Conservation (phyloP, 2,888 invertebrate genomes). For the Drosophila affinis region DNA sequence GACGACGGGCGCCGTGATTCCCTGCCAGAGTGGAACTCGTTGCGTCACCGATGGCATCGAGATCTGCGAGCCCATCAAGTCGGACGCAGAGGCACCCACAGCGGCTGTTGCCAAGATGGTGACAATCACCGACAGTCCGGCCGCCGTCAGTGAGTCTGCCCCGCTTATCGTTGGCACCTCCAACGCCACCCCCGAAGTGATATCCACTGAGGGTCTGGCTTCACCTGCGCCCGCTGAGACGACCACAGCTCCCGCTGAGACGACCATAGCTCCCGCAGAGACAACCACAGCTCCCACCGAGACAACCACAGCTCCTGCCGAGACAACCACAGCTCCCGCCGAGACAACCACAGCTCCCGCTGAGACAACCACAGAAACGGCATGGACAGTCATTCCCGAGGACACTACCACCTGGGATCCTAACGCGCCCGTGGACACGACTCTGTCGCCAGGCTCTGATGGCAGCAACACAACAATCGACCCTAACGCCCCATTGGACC, state of each 20-base stretch:
- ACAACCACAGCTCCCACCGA: constrained; percentile 21
- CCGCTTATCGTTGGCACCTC: constrained; percentile 22
- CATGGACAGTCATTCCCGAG: background rate
- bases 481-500: constrained; percentile 24
- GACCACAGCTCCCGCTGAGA: constrained; percentile 23
- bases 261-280: constrained; percentile 9
- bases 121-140: constrained; percentile 55
- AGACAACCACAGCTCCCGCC: constrained; percentile 8
- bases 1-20: constrained; percentile 57
- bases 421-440: constrained; percentile 30
- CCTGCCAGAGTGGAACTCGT: constrained; percentile 70
- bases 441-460: constrained; percentile 12
- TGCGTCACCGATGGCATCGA: constrained; percentile 79
- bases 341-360: constrained; percentile 14
- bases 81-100: constrained; percentile 31
- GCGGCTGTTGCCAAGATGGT: constrained; percentile 63
- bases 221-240: constrained; percentile 33
- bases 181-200: background rate
- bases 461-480: constrained; percentile 24
- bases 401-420: constrained; percentile 28
- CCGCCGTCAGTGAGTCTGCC: constrained; percentile 29
- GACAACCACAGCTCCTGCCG: constrained; percentile 18
- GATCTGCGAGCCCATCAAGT: constrained; percentile 76
- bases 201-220: constrained; percentile 29
- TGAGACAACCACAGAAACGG: constrained; percentile 3